These are phyloP conservation scores for Anarrhichthys ocellatus DNA, from an alignment of 2,113 vertebrate genomes.

Conservation along the genomic window DNA sequence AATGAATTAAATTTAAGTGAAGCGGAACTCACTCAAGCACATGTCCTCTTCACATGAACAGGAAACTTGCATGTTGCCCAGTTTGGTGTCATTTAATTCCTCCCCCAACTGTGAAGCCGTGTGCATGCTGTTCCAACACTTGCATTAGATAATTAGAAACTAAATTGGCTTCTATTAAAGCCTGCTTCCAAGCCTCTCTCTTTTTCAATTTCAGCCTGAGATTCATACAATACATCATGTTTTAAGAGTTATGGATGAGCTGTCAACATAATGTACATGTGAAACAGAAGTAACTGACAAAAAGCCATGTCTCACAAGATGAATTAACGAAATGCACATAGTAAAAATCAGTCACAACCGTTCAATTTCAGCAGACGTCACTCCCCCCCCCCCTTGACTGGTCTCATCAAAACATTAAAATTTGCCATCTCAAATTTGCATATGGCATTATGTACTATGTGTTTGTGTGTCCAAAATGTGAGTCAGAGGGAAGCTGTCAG, in stretches of 20 bases:
- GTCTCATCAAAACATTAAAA: slow-evolving; percentile 3
- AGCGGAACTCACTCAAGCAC: not conserved
- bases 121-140: slow-evolving; percentile 43
- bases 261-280: slow-evolving; percentile 15
- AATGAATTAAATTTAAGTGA: not conserved
- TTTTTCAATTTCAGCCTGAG: slow-evolving; percentile 30
- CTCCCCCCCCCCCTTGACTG: not conserved
- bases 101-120: slow-evolving; percentile 47
- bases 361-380: not conserved
- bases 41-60: not conserved
- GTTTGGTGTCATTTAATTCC: slow-evolving; percentile 50
- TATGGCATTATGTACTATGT: not conserved
- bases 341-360: not conserved
- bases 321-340: not conserved
- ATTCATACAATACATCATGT: slow-evolving; percentile 9
- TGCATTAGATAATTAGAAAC: slow-evolving; percentile 50
- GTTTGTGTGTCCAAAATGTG: not conserved
- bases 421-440: not conserved
- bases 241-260: slow-evolving; percentile 1
- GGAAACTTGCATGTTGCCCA: slow-evolving; percentile 26
- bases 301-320: not conserved
- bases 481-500: slow-evolving; percentile 12
- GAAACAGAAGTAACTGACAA: not conserved
- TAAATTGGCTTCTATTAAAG: slow-evolving; percentile 56
- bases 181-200: slow-evolving; percentile 26